Evolutionary conservation across 2,888 invertebrate genomes (phyloP).

Genomic region (Blera fallax): DNA sequence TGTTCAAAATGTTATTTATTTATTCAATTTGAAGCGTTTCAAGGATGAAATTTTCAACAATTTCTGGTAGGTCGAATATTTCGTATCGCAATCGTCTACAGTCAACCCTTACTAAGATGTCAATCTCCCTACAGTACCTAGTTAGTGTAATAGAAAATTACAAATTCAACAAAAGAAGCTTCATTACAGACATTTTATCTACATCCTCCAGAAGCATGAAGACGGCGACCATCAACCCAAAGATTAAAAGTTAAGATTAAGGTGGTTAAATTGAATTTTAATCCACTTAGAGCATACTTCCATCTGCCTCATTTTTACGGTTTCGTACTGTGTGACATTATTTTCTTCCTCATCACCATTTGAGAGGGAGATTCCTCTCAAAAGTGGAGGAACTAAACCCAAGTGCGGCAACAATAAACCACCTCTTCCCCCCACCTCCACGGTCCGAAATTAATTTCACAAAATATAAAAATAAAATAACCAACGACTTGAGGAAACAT

Average conservation of each 20-base stretch:
- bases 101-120: not conserved
- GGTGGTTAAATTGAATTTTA: constrained; percentile 7
- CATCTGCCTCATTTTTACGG: not conserved
- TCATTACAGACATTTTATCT: not conserved
- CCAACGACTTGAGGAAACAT: not conserved
- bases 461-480: not conserved
- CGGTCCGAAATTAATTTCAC: not conserved
- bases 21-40: too few species aligned
- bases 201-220: not conserved
- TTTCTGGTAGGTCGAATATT: too few species aligned
- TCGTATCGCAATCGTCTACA: too few species aligned
- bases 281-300: not conserved
- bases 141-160: not conserved
- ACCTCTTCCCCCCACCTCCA: not conserved
- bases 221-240: not conserved
- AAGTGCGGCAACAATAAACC: not conserved
- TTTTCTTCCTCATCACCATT: not conserved
- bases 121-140: not conserved
- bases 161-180: not conserved
- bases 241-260: not conserved
- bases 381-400: not conserved
- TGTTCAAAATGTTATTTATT: too few species aligned
- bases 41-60: too few species aligned
- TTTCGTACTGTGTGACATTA: not conserved
- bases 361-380: not conserved